A percentile compares a stretch with the other conserved stretches of the same genome.
Evolutionary conservation across 2,888 invertebrate genomes (phyloP).

Genomic region (Drosophila mayaguana): DNA sequence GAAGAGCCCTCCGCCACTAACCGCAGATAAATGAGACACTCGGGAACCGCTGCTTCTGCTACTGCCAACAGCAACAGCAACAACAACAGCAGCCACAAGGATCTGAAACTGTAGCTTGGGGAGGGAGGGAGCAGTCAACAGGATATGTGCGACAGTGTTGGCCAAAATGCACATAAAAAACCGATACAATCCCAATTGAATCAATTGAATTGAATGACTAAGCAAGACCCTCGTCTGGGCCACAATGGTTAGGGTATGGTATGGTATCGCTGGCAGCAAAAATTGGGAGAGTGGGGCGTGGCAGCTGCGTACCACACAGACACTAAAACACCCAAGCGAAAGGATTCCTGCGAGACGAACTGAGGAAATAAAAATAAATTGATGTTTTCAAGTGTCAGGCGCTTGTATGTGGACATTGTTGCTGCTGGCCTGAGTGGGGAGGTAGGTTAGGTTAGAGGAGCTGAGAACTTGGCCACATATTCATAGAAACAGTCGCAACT

Average conservation of each 20-base stretch:
- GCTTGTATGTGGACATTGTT: constrained; percentile 40
- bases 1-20: constrained; percentile 46
- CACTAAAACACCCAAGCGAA: constrained; percentile 55
- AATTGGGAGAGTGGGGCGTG: not conserved
- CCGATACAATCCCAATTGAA: constrained; percentile 80
- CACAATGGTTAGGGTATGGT: constrained; percentile 34
- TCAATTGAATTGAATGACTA: constrained; percentile 79
- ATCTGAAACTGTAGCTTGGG: not conserved
- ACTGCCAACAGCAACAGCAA: constrained; percentile 25
- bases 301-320: constrained; percentile 25
- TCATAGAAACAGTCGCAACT: constrained; percentile 23
- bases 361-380: constrained; percentile 75
- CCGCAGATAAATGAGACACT: constrained; percentile 78
- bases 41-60: constrained; percentile 54
- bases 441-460: not conserved
- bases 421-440: constrained; percentile 5
- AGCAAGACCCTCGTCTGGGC: constrained; percentile 54
- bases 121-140: constrained; percentile 12
- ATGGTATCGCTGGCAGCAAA: not conserved
- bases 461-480: constrained; percentile 38
- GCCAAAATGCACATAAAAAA: constrained; percentile 75
- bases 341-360: constrained; percentile 54
- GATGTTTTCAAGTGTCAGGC: constrained; percentile 77
- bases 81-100: constrained; percentile 9
- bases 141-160: constrained; percentile 64